A percentile compares a stretch with the other conserved stretches of the same genome.
These are phyloP conservation scores for Quadroppia sp. DNA, from an alignment of 2,888 invertebrate genomes.

Conservation along the genomic window DNA sequence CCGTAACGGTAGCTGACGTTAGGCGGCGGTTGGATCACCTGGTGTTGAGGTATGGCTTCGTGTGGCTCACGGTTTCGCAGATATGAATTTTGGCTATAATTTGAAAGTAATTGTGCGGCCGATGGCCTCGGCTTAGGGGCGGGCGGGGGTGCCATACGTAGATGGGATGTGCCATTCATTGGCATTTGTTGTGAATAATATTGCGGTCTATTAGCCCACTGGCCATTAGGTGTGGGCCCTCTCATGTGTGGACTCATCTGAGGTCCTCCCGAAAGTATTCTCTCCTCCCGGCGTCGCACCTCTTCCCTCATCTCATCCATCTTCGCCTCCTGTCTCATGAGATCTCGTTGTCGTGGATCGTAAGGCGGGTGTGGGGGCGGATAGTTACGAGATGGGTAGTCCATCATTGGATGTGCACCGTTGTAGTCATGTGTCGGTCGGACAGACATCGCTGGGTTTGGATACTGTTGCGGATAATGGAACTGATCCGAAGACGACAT, in stretches of 20 bases:
- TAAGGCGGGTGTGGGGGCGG: conserved; percentile 40
- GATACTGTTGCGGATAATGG: conserved; percentile 37
- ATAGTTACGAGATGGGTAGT: conserved; percentile 31
- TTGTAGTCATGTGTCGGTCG: conserved; percentile 38
- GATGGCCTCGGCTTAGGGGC: conserved; percentile 49
- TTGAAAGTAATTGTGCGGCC: conserved; percentile 26
- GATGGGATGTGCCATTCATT: conserved; percentile 41
- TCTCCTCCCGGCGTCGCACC: conserved; percentile 60
- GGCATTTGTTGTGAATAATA: conserved; percentile 41
- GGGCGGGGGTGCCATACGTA: conserved; percentile 36
- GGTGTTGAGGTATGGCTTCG: conserved; percentile 51
- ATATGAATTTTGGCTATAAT: conserved; percentile 18
- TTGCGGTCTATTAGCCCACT: not conserved
- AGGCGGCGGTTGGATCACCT: conserved; percentile 45
- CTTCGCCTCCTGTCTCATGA: conserved; percentile 51
- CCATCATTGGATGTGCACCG: not conserved
- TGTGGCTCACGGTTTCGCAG: conserved; percentile 47
- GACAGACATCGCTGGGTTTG: conserved; percentile 40
- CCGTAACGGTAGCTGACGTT: conserved; percentile 47
- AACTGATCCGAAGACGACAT: conserved; percentile 8
- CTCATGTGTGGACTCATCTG: conserved; percentile 31
- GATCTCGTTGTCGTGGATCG: conserved; percentile 49
- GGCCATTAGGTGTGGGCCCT: conserved; percentile 36
- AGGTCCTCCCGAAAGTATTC: conserved; percentile 46
- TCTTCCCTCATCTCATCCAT: conserved; percentile 72